phyloP scores from a whole-genome alignment of 2,888 invertebrate species.

The Polyommatus icarus region DNA sequence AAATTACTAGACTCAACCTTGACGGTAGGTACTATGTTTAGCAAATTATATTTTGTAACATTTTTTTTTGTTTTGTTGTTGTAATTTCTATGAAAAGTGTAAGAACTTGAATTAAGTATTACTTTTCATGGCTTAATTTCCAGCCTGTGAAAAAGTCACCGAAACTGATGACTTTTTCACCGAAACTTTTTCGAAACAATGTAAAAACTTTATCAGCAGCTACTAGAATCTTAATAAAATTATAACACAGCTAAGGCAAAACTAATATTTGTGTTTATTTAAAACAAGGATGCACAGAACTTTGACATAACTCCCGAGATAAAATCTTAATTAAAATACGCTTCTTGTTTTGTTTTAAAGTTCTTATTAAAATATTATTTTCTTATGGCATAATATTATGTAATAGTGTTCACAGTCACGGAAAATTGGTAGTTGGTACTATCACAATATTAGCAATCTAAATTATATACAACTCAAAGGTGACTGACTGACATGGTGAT shows the following conservation, averaged over 20 bases:
- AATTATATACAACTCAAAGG: too few relatives aligned
- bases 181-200: too few relatives aligned
- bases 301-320: neutral
- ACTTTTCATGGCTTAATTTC: neutral
- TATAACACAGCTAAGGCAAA: neutral
- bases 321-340: slow-evolving; percentile 16
- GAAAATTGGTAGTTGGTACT: neutral
- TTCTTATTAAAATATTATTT: neutral
- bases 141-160: too few relatives aligned
- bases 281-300: neutral
- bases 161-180: too few relatives aligned
- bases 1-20: too few relatives aligned
- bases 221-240: too few relatives aligned
- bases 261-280: neutral
- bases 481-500: too few relatives aligned
- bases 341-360: slow-evolving; percentile 1
- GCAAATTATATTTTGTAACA: too few relatives aligned
- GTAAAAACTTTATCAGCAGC: too few relatives aligned
- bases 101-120: neutral
- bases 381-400: neutral
- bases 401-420: neutral
- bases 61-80: neutral
- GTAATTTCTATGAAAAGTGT: neutral
- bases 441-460: neutral
- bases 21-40: too few relatives aligned